Base-by-base conservation (phyloP, 2,113 vertebrate species). In the Phyllopteryx taeniolatus region DNA sequence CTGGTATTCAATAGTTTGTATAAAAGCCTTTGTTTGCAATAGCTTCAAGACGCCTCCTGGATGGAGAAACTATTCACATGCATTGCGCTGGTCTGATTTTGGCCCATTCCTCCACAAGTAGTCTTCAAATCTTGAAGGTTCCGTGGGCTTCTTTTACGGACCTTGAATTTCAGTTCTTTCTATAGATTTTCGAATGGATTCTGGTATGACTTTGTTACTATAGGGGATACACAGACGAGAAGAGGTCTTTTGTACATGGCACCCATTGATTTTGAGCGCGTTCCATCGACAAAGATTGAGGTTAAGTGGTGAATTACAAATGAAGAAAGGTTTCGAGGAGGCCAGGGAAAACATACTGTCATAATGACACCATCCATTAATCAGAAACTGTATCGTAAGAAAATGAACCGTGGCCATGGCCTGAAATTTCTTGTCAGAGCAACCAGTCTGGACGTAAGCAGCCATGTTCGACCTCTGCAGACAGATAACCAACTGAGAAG, bases 261-360 rank as follows among this genome's bases (percentile, higher is more conserved):
- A 67, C 12, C 35, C 59, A 76, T 53, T 80, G 82, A 86, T 83
- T 83, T 59, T 17, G 54, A 81, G 78, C 77, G 71, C 39, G 8
- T 44, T 65, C 64, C 8, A 63, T 74, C 74, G 53, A 73, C 53
- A 66, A 83, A 81, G 81, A 73, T 78, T 70, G 77, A 31, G 65
- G 10, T 76, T 71, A 79, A 84, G 78, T 77, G 64, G 46, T 54
- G 62, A 79, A 79, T 71, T 74, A 78, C 77, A 77, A 71, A 20
- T 46, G 47, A 67, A 47, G 19, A 72, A 49, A n/a, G 65, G 68
- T 77, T 71, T 76, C 62, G 68, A 80, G 66, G 65, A 63, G 54
- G 11, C 53, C 42, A 5, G 17, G 35, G 19, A 14, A 49, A 62
- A 35, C 33, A 27, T 10, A 56, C 54, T 57, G 61, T 51, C 63